Base-by-base conservation (phyloP, 1,140 invertebrate genomes). In the Heliconius hermathena region DNA sequence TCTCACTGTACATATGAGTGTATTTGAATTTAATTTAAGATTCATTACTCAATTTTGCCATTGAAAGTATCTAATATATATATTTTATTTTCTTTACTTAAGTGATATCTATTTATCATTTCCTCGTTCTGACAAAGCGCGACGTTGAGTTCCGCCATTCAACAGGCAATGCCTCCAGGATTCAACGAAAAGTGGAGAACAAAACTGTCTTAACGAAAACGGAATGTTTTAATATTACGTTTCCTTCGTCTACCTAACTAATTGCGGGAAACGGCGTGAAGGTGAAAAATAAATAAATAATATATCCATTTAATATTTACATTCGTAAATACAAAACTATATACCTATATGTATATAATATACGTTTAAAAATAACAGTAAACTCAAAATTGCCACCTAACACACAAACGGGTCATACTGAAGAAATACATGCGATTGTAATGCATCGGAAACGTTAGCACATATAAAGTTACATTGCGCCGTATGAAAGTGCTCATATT, bases 381-480 rank as follows among this genome's bases (percentile, higher is more conserved):
- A 29, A 52, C 49, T 6, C 20, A 20, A 72, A 70, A 36, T 26
- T 38, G 36, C 29, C 80, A 41, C 75, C 81, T 82, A 60, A 83
- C 74, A 80, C 52, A 80, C 76, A 77, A 83, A 85, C 81, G 79
- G 73, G 73, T 74, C 82, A 76, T 81, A 77, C 79, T 76, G 60
- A 77, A 76, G 80, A 80, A 80, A 79, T 79, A 79, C 70, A 77
- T 74, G 71, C 74, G 77, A 84, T 83, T 83, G 81, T 84, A 83
- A 83, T 78, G 82, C 81, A 78, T 85, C 79, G 84, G 79, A 82
- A 83, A 83, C 77, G 78, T 83, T 74, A 74, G 73, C 75, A 79
- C 78, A 83, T 85, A 85, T 83, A 85, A 85, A 85, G 80, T 82
- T 82, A 75, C 79, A 85, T 80, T 85, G 81, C 79, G 75, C 79